These are phyloP conservation scores for Poecilia gillii DNA, from an alignment of 2,797 vertebrate species.

Conservation along the genomic window DNA sequence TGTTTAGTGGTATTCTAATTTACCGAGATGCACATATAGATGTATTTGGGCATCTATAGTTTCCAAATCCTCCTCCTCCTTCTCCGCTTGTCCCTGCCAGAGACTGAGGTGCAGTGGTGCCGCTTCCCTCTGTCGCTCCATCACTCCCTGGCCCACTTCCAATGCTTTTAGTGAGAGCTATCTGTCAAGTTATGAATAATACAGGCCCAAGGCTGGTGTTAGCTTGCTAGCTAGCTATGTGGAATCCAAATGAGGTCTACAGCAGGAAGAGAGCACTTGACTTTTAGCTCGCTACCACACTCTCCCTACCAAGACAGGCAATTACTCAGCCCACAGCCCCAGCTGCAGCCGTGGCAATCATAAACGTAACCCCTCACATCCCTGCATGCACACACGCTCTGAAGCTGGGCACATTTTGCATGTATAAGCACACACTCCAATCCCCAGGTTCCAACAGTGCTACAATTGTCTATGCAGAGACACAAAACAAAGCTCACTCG, in stretches of 20 bases:
- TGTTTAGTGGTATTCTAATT: background rate
- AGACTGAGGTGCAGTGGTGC: conserved; percentile 45
- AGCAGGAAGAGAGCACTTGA: conserved; percentile 94
- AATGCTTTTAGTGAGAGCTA: conserved; percentile 98
- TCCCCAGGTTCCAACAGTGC: conserved; percentile 32
- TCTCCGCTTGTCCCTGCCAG: conserved; percentile 61
- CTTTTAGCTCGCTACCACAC: conserved; percentile 90
- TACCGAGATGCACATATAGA: background rate
- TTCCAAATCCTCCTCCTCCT: conserved; percentile 26
- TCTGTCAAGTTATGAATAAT: conserved; percentile 99
- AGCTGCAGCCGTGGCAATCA: conserved; percentile 90
- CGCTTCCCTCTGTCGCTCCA: conserved; percentile 63
- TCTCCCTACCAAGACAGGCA: conserved; percentile 92
- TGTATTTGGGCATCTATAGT: conserved; percentile 20
- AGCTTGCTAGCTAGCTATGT: conserved; percentile 80
- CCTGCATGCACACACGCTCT: conserved; percentile 44
- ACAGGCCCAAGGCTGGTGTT: conserved; percentile 92
- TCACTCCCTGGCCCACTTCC: conserved; percentile 90
- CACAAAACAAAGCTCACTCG: conserved; percentile 31
- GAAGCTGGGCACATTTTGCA: conserved; percentile 34
- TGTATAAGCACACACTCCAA: conserved; percentile 34
- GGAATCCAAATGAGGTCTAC: conserved; percentile 97
- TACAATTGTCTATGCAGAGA: conserved; percentile 28
- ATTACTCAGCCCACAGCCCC: conserved; percentile 94
- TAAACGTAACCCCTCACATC: conserved; percentile 80